Percentiles rank a stretch among this genome's conserved stretches.
phyloP scores from a whole-genome alignment of 2,797 vertebrate species.

The Rhadinocentrus ornatus region DNA sequence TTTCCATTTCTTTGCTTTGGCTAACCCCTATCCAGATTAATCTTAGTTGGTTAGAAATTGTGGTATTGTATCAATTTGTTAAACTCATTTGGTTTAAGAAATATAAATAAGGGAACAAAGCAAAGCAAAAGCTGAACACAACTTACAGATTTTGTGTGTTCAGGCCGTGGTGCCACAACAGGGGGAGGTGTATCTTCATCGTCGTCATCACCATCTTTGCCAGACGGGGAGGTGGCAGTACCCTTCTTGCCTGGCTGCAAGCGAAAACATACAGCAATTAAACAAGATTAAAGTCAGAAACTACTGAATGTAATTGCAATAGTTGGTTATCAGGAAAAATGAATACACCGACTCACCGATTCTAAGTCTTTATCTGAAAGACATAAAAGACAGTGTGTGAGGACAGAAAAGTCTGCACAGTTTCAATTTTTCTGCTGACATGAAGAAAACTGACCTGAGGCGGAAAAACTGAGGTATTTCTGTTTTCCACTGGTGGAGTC shows the following conservation, averaged over 20 bases:
- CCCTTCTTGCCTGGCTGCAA: conserved; percentile 88
- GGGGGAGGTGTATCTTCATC: conserved; percentile 92
- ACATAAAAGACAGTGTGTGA: conserved; percentile 1
- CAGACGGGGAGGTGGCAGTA: conserved; percentile 82
- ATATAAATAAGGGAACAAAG: neutral
- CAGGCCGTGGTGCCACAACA: conserved; percentile 93
- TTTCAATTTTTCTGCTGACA: conserved; percentile 1
- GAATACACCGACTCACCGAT: conserved; percentile 62
- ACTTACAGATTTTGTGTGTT: conserved; percentile 97
- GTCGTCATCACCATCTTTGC: conserved; percentile 86
- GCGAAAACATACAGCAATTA: neutral
- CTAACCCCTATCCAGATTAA: too few species aligned
- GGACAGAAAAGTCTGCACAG: neutral
- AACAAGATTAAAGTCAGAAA: neutral
- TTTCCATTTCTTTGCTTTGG: too few species aligned
- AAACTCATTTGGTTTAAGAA: neutral
- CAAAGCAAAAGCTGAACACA: neutral
- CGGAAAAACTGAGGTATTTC: conserved; percentile 96
- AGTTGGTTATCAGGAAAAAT: neutral
- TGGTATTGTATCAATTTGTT: too few species aligned
- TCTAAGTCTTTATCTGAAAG: conserved; percentile 82
- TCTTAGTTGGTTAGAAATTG: too few species aligned
- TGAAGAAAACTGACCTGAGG: conserved; percentile 84
- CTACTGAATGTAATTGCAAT: neutral
- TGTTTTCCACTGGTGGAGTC: conserved; percentile 95